A percentile compares a stretch with the other conserved stretches of the same genome.
These are phyloP conservation scores for Onychorhynchus coronatus DNA, from an alignment of 2,113 vertebrate species.

Conservation along the genomic window DNA sequence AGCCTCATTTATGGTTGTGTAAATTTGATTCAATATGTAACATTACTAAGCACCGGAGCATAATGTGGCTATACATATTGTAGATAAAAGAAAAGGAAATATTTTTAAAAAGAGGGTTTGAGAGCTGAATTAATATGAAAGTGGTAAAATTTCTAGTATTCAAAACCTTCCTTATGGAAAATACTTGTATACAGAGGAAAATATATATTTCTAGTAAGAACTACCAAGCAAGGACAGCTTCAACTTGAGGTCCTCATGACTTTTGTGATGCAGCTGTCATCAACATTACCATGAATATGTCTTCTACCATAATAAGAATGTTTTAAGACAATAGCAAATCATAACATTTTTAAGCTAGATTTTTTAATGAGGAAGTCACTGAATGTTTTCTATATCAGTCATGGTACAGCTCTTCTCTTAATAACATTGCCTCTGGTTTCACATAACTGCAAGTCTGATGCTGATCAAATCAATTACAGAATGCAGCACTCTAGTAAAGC, in stretches of 20 bases:
- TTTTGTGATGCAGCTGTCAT: background rate
- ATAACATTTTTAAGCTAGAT: background rate
- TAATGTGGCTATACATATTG: background rate
- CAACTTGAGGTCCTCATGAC: background rate
- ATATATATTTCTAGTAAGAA: background rate
- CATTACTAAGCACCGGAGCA: background rate
- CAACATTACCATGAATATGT: background rate
- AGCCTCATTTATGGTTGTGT: background rate
- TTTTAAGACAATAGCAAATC: background rate
- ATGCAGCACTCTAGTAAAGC: background rate
- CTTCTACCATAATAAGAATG: background rate
- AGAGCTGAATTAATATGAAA: background rate
- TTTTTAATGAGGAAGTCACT: background rate
- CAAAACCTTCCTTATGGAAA: background rate
- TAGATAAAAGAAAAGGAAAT: background rate
- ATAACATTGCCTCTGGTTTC: background rate
- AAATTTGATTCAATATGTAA: background rate
- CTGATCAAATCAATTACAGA: background rate
- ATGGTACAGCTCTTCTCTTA: background rate
- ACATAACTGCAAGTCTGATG: background rate
- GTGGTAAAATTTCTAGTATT: background rate
- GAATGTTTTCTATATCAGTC: background rate
- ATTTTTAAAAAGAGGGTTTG: background rate
- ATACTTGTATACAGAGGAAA: background rate
- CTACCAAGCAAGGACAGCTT: background rate